Evolutionary conservation across 2,113 vertebrate species (phyloP).

Genomic region (Pitta sordida): DNA sequence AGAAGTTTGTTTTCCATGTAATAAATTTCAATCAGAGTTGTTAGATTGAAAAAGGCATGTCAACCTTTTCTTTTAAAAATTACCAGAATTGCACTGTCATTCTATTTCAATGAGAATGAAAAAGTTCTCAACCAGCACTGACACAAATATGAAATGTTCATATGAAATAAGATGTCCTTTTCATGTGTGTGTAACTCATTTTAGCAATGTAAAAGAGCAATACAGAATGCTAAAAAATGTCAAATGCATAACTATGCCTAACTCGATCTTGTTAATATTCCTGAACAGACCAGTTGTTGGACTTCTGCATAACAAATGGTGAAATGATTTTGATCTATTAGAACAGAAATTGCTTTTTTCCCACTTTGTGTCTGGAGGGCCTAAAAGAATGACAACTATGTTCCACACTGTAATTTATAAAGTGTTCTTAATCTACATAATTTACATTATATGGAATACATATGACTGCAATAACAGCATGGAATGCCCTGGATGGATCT

Average conservation of each 20-base stretch:
- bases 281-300: not conserved
- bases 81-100: constrained; percentile 3
- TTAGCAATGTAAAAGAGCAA: not conserved
- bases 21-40: constrained; percentile 45
- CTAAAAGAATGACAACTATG: not conserved
- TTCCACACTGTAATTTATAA: not conserved
- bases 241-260: not conserved
- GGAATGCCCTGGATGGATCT: not conserved
- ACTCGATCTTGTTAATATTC: not conserved
- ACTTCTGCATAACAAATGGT: not conserved
- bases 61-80: constrained; percentile 54
- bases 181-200: not conserved
- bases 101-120: constrained; percentile 12
- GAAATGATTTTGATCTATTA: not conserved
- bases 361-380: not conserved
- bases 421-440: not conserved
- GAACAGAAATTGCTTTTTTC: constrained; percentile 6
- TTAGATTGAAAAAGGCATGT: constrained; percentile 26
- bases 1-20: constrained; percentile 46
- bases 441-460: not conserved
- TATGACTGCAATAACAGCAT: not conserved
- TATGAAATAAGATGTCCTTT: not conserved
- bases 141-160: not conserved
- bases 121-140: not conserved
- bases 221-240: not conserved